phyloP scores from a whole-genome alignment of 2,797 vertebrate species.

The Parotocinclus haroldoi region DNA sequence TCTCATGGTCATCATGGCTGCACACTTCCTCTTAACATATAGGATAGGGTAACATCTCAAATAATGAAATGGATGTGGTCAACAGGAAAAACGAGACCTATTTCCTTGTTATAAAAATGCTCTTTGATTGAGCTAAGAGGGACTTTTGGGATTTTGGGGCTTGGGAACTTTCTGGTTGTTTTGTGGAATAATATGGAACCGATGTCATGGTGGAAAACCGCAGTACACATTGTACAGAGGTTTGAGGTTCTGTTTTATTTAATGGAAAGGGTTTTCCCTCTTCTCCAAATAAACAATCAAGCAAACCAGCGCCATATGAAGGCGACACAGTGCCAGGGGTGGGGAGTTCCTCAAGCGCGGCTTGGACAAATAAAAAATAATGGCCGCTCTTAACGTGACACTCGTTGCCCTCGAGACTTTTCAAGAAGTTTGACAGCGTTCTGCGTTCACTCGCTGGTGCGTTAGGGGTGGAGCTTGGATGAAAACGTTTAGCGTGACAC shows the following conservation, averaged over 20 bases:
- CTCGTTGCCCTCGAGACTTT: neutral
- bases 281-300: too few species aligned
- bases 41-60: constrained; percentile 1
- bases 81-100: neutral
- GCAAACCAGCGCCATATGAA: neutral
- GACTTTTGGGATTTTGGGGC: constrained; percentile 38
- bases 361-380: neutral
- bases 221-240: neutral
- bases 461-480: neutral
- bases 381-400: neutral
- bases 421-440: too few species aligned
- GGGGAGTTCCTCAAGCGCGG: neutral
- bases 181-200: neutral
- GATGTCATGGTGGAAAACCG: too few species aligned
- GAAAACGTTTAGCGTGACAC: neutral
- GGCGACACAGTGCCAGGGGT: neutral
- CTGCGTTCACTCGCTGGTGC: neutral
- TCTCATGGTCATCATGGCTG: neutral
- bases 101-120: constrained; percentile 29
- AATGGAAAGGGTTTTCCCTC: constrained; percentile 14
- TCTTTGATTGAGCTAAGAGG: constrained; percentile 24
- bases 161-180: constrained; percentile 18
- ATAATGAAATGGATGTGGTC: constrained; percentile 1
- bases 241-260: constrained; percentile 7
- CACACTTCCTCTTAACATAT: constrained; percentile 10